Percentiles rank a stretch among this genome's conserved stretches.
Evolutionary conservation across 2,113 vertebrate species (phyloP).

Genomic region (Gambusia affinis): DNA sequence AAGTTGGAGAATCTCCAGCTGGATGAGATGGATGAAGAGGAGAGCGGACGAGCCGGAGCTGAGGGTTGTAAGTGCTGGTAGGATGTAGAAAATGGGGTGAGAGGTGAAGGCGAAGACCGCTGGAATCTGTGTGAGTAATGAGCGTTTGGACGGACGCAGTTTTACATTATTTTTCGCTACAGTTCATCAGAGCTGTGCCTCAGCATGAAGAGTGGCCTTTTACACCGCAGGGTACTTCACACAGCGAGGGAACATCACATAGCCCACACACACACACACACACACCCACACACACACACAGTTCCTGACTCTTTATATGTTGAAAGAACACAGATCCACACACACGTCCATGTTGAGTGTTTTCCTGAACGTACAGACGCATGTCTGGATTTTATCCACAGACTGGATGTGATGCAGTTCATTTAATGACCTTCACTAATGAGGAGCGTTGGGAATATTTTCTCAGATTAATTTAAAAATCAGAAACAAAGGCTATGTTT

Average conservation of each 20-base stretch:
- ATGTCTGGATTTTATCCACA: not conserved
- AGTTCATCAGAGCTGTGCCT: constrained; percentile 68
- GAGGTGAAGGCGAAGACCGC: constrained; percentile 5
- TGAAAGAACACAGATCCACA: constrained; percentile 7
- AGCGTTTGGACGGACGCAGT: constrained; percentile 17
- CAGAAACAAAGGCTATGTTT: not conserved
- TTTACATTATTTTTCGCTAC: constrained; percentile 58
- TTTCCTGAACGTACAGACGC: constrained; percentile 13
- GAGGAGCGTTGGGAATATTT: constrained; percentile 11
- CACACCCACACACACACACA: constrained; percentile 12
- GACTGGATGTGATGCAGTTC: not conserved
- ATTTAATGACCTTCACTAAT: constrained; percentile 21
- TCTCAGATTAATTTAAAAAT: constrained; percentile 16
- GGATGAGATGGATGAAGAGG: constrained; percentile 12
- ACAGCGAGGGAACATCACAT: constrained; percentile 38
- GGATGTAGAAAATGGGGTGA: constrained; percentile 5
- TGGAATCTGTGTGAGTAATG: constrained; percentile 48
- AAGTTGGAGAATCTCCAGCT: constrained; percentile 3
- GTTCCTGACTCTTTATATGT: not conserved
- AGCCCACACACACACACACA: constrained; percentile 12
- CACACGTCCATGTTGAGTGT: not conserved
- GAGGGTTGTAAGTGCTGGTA: not conserved
- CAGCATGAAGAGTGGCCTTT: constrained; percentile 55
- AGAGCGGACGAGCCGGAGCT: not conserved
- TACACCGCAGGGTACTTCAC: constrained; percentile 49